Base-by-base conservation (phyloP, 2,888 invertebrate genomes). In the Plagodis pulveraria region DNA sequence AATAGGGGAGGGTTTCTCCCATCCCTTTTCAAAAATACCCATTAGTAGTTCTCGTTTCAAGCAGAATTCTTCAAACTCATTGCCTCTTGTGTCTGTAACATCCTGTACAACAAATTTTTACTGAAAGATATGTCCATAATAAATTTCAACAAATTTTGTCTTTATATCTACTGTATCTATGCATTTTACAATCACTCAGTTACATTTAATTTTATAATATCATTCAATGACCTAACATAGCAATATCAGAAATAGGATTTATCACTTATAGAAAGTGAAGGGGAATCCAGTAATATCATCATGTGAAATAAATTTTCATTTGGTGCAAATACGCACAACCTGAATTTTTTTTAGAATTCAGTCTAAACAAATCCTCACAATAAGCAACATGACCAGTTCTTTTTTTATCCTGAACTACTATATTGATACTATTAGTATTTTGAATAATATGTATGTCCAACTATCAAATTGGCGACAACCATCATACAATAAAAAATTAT, bases 11-110 rank as follows among this genome's bases (percentile, higher is more conserved):
- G 99, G 99, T 91, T 98, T 98, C 88, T 99, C 99, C 99, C 98
- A 99, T 63, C 99, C 99, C 93, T 99, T 99, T 90, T 99, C 99
- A 89, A 99, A 99, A 84, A 99, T 99, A 72, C 99, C 99, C 99
- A 99, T 99, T 76, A 99, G 93, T 78, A 99, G 94, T 93, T 99
- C 98, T 76, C 99, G 95, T 93, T 98, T 98, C 73, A 99, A 94
- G 90, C 99, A 99, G 93, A 99, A 99, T 92, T 99, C 99, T 94
- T 99, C 99, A 94, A 99, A 99, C 91, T 99, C 99, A 93, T 99
- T 99, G 78, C 99, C 99, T 94, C 98, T 96, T 83, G 99, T 99
- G 91, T 99, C 98, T 74, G 99, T 99, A 75, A 99, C 99, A 96
- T 99, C 99, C 98, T 98, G 59, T 38, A 84, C 74, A 62, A 66